Evolutionary conservation across 2,113 vertebrate genomes (phyloP).

Genomic region (Mugil cephalus): DNA sequence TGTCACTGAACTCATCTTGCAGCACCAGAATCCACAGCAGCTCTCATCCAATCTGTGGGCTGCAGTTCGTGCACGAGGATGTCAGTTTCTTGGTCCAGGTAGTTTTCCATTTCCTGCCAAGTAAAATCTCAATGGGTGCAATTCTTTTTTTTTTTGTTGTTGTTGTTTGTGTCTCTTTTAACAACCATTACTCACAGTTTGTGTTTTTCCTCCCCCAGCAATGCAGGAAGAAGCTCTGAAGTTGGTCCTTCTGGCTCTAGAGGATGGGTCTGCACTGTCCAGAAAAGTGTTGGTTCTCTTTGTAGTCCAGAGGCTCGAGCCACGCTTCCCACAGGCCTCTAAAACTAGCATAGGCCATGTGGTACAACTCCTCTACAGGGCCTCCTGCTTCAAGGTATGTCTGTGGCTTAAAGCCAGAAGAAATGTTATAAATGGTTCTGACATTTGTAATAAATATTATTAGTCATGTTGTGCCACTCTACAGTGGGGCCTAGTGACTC

Average conservation of each 20-base stretch:
- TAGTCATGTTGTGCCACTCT: not conserved
- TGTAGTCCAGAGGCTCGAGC: slow-evolving; percentile 97
- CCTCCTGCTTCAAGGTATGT: slow-evolving; percentile 97
- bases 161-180: slow-evolving; percentile 2
- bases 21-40: slow-evolving; percentile 98
- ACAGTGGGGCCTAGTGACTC: accelerated
- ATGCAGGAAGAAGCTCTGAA: slow-evolving; percentile 99
- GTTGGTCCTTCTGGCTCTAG: slow-evolving; percentile 94
- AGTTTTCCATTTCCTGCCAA: slow-evolving; percentile 24
- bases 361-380: slow-evolving; percentile 98
- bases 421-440: not conserved
- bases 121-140: not conserved
- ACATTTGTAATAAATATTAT: slow-evolving; percentile 5
- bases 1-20: slow-evolving; percentile 97
- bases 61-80: slow-evolving; percentile 95
- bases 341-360: slow-evolving; percentile 99
- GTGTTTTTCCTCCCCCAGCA: slow-evolving; percentile 79
- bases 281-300: slow-evolving; percentile 98
- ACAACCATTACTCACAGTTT: not conserved
- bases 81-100: slow-evolving; percentile 99
- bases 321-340: slow-evolving; percentile 96
- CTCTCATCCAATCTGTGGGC: slow-evolving; percentile 99
- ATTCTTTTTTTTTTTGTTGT: not conserved
- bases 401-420: not conserved
- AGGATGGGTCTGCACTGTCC: slow-evolving; percentile 96